phyloP scores from a whole-genome alignment of 2,113 vertebrate species.

The Origma solitaria region DNA sequence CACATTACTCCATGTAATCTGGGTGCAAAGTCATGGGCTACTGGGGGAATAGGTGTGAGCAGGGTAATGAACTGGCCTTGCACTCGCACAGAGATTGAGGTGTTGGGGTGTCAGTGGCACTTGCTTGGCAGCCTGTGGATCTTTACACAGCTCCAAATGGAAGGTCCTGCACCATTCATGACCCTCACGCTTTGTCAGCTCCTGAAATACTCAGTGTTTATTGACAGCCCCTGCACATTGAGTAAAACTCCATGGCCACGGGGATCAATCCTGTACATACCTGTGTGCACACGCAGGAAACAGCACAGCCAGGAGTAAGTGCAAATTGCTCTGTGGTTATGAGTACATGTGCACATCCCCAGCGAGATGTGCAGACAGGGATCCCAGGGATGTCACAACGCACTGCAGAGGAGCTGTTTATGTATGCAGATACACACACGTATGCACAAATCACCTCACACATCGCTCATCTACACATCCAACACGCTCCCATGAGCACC shows the following conservation, averaged over 20 bases:
- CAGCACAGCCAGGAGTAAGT: not conserved
- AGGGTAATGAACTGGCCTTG: not conserved
- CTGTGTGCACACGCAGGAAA: not conserved
- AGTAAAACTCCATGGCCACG: not conserved
- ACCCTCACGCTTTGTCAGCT: rapidly evolving
- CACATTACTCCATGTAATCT: not conserved
- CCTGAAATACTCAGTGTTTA: not conserved
- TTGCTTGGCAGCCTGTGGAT: not conserved
- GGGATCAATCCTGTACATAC: not conserved
- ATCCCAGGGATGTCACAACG: not conserved
- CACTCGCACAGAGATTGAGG: not conserved
- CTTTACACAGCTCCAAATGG: not conserved
- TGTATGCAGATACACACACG: not conserved
- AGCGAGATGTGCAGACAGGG: not conserved
- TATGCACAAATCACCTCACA: not conserved
- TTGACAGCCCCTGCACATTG: not conserved
- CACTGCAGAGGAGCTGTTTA: not conserved
- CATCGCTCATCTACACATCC: rapidly evolving
- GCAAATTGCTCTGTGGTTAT: not conserved
- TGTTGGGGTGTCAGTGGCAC: not conserved
- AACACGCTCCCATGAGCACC: rapidly evolving
- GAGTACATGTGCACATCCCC: not conserved
- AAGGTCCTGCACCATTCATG: not conserved
- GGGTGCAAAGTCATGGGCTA: not conserved
- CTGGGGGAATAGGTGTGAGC: not conserved